Conservation (phyloP, 2,113 vertebrate genomes). For the Mesocricetus auratus region DNA sequence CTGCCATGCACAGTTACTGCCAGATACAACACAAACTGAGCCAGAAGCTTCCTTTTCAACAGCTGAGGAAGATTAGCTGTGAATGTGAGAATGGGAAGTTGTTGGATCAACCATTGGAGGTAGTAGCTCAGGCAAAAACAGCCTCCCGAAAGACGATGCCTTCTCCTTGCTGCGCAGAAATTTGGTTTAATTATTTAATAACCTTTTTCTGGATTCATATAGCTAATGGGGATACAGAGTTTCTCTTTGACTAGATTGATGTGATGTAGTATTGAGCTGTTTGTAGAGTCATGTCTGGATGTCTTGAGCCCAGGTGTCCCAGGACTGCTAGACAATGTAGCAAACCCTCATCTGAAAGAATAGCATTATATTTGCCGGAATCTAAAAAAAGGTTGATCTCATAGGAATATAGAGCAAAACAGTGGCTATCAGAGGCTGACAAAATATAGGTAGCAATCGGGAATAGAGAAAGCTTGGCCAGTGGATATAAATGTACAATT, state of each 20-base stretch:
- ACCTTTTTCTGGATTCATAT: background rate
- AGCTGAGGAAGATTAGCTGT: constrained; percentile 58
- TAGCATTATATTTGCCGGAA: background rate
- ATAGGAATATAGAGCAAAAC: background rate
- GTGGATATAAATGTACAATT: background rate
- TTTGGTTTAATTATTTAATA: constrained; percentile 16
- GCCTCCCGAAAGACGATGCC: background rate
- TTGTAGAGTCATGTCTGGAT: background rate
- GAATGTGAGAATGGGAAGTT: constrained; percentile 31
- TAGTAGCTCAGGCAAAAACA: background rate
- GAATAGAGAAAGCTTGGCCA: background rate
- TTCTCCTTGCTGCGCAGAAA: background rate
- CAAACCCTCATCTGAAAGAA: background rate
- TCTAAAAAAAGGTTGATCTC: background rate
- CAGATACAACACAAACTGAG: constrained; percentile 48
- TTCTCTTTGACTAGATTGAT: constrained; percentile 40
- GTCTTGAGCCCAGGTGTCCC: background rate
- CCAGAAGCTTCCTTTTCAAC: constrained; percentile 43
- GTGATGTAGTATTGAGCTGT: background rate
- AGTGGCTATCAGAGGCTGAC: background rate
- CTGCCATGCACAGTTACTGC: constrained; percentile 1
- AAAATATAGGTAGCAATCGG: background rate
- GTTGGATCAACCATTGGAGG: background rate
- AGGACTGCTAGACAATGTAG: background rate
- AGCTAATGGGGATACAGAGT: background rate